A percentile compares a stretch with the other conserved stretches of the same genome.
Evolutionary conservation across 2,113 vertebrate species (phyloP).

Genomic region (Dicerorhinus sumatrensis): DNA sequence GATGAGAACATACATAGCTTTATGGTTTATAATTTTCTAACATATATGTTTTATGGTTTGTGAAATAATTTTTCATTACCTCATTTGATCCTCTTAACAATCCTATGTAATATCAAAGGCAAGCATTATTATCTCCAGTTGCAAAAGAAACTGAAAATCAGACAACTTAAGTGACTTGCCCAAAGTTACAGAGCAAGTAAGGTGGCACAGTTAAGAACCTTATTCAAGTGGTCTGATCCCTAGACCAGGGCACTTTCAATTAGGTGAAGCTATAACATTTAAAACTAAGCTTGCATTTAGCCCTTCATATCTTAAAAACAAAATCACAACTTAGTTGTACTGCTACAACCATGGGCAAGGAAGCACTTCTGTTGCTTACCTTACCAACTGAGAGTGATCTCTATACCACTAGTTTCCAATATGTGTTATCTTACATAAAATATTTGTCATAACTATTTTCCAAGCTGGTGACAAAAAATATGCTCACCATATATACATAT

Average conservation of each 20-base stretch:
- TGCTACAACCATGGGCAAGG: neutral
- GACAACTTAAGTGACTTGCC: neutral
- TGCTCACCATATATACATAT: neutral
- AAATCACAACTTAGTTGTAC: neutral
- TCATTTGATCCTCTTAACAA: slow-evolving; percentile 49
- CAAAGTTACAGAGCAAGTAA: slow-evolving; percentile 37
- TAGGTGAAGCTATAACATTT: slow-evolving; percentile 27
- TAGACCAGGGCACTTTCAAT: neutral
- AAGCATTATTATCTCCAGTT: slow-evolving; percentile 46
- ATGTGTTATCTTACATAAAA: slow-evolving; percentile 21
- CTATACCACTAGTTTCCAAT: neutral
- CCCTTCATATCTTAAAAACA: neutral
- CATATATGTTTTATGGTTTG: neutral
- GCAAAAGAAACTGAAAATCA: slow-evolving; percentile 22
- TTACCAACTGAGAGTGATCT: neutral
- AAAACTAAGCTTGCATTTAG: slow-evolving; percentile 56
- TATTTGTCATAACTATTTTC: slow-evolving; percentile 35
- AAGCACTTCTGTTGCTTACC: neutral
- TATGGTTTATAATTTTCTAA: neutral
- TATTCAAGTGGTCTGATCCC: slow-evolving; percentile 43
- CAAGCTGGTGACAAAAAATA: slow-evolving; percentile 47
- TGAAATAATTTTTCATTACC: slow-evolving; percentile 18
- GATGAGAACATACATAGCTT: neutral
- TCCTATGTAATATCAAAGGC: neutral
- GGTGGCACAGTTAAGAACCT: neutral